Percentiles rank a stretch among this genome's conserved stretches.
phyloP scores from a whole-genome alignment of 2,113 vertebrate species.

The Halcyon senegalensis region DNA sequence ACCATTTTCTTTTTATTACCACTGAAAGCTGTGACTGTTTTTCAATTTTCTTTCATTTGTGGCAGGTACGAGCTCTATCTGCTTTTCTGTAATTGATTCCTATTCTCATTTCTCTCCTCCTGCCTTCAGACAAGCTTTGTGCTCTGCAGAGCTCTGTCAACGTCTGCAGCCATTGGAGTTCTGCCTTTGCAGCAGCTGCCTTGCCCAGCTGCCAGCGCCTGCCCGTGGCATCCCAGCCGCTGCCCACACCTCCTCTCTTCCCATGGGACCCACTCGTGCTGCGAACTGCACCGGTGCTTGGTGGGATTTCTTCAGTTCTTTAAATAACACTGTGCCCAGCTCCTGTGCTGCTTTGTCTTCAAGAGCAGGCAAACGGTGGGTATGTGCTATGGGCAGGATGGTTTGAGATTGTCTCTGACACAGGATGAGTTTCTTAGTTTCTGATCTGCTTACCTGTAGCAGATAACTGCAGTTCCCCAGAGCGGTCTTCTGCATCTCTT shows the following conservation, averaged over 20 bases:
- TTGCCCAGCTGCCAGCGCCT: background rate
- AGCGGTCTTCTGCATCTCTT: background rate
- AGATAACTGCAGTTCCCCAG: background rate
- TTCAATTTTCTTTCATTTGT: conserved; percentile 61
- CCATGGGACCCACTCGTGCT: background rate
- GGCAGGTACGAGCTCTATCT: conserved; percentile 50
- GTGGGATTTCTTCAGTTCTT: background rate
- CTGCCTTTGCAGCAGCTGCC: conserved; percentile 27
- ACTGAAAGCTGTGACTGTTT: conserved; percentile 45
- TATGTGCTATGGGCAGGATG: background rate
- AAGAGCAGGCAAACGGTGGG: fast-evolving
- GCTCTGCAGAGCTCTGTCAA: conserved; percentile 37
- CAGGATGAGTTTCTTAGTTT: background rate
- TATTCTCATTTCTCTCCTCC: conserved; percentile 48
- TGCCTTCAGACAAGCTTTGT: background rate
- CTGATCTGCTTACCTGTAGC: background rate
- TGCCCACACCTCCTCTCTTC: fast-evolving
- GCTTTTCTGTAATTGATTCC: conserved; percentile 64
- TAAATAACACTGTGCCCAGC: fast-evolving
- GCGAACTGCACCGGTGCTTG: fast-evolving
- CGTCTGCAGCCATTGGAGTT: background rate
- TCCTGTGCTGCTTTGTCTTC: background rate
- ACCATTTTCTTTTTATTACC: conserved; percentile 38
- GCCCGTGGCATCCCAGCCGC: fast-evolving
- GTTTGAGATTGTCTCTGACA: background rate